A percentile compares a stretch with the other conserved stretches of the same genome.
Conservation (phyloP, 2,797 vertebrate genomes). For the Luscinia luscinia region DNA sequence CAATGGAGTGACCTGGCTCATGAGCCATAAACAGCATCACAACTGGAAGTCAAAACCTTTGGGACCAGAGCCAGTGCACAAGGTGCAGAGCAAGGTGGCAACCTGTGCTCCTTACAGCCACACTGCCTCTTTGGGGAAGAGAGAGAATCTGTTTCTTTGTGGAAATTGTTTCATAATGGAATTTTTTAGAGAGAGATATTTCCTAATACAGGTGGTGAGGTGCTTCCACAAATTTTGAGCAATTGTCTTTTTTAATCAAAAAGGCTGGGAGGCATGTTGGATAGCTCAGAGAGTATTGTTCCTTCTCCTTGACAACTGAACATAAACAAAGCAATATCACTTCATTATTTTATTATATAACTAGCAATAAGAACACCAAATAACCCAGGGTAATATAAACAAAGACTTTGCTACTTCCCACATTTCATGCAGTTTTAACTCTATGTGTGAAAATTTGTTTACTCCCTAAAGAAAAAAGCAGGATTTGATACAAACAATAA, state of each 20-base stretch:
- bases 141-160: background rate
- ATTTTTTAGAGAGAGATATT: background rate
- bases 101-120: background rate
- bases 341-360: background rate
- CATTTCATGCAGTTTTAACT: background rate
- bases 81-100: background rate
- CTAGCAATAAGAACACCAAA: background rate
- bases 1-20: background rate
- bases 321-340: background rate
- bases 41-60: background rate
- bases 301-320: background rate
- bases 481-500: background rate
- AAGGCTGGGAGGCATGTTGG: background rate
- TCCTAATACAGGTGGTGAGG: background rate
- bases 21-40: background rate
- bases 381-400: background rate
- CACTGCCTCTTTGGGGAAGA: background rate
- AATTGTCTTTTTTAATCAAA: slow-evolving; percentile 18
- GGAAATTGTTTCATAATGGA: background rate
- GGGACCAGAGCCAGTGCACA: background rate
- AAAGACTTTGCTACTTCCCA: background rate
- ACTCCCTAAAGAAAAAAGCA: background rate
- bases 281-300: background rate
- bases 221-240: background rate
- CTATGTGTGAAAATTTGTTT: background rate